Base-by-base conservation (phyloP, 2,888 invertebrate species). In the Ennomos quercinarius region DNA sequence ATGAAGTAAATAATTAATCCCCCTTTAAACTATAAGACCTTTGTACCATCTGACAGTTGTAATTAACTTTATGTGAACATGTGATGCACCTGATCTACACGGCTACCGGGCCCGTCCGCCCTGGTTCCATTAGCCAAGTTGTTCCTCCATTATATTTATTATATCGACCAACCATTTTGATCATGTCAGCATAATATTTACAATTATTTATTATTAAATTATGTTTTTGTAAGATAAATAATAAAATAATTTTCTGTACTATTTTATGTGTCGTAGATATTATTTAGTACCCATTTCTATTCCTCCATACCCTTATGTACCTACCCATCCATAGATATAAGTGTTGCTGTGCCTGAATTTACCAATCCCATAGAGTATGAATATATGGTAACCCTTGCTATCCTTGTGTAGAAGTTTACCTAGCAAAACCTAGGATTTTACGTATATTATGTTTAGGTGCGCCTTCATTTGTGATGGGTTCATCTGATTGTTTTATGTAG, bases 1-100 rank as follows among this genome's bases (percentile, higher is more conserved):
- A 95, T 97, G 95, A 96, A 90, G 83, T 84, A 27, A 27, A 27
- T 27, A 6, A 84, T 86, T 84, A 68, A 80, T 73, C 73, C 78
- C 53, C 49, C 59, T 79, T 82, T 78, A 84, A 80, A 79, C 72
- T 76, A 75, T 86, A 89, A 88, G 88, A 86, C 84, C 85, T 81
- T 74, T 76, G 74, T 79, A 83, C 81, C 84, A 86, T 73, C 83
- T 79, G 83, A 83, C 83, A 74, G 75, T 76, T 74, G 77, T 78
- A 65, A 80, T 77, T 81, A 83, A 80, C 80, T 81, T 62, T 56
- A 78, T 79, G 77, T 74, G 72, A 74, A 77, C 76, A 73, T 86
- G 88, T 87, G 86, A 86, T 85, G 81, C 70, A 76, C 76, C 80
- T 77, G 73, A 73, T 64, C 63, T 51, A 47, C 55, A 12, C 46